Evolutionary conservation across 2,888 invertebrate genomes (phyloP).

Genomic region (Bruchidius siliquastri): DNA sequence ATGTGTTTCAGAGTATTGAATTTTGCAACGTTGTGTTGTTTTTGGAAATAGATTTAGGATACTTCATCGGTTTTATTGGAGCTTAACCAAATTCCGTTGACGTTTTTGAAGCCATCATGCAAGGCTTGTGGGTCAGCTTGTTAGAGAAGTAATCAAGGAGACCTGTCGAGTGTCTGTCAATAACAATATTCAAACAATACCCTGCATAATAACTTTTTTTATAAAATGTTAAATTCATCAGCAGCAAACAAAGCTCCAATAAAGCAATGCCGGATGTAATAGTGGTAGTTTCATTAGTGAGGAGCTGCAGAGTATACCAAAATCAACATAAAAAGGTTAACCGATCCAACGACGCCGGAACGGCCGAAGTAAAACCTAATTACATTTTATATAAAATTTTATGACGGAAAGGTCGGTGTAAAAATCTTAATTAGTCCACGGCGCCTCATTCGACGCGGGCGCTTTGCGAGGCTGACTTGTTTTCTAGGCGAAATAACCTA

Average conservation of each 20-base stretch:
- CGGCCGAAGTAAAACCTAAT: constrained; percentile 2
- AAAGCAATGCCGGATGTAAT: neutral
- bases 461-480: constrained; percentile 8
- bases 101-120: too few relatives aligned
- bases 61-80: too few relatives aligned
- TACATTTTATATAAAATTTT: constrained; percentile 13
- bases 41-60: too few relatives aligned
- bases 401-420: constrained; percentile 7
- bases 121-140: too few relatives aligned
- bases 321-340: neutral
- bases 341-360: neutral
- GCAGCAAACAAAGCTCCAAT: neutral
- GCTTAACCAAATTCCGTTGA: too few relatives aligned
- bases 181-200: too few relatives aligned
- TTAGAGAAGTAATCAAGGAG: too few relatives aligned
- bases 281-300: neutral
- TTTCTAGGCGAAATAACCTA: constrained; percentile 8
- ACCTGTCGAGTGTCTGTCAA: too few relatives aligned
- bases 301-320: neutral
- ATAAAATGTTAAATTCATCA: neutral
- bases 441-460: constrained; percentile 3
- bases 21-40: too few relatives aligned
- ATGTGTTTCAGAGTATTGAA: too few relatives aligned
- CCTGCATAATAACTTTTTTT: too few relatives aligned
- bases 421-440: constrained; percentile 14